Evolutionary conservation across 2,888 invertebrate species (phyloP), one percentile per base, ranked within the genome.

Genomic region (Antitype chi): DNA sequence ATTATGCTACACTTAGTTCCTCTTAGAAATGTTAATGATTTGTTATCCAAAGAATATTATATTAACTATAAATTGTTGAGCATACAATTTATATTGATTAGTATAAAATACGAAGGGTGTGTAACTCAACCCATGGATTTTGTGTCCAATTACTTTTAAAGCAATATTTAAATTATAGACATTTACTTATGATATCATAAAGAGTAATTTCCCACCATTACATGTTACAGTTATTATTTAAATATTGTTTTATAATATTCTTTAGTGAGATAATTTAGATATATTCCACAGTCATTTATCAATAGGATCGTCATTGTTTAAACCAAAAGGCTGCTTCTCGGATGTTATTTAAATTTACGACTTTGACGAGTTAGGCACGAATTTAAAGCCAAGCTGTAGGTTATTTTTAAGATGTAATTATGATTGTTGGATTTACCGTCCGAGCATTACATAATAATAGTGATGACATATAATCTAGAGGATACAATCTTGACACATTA

Each of bases 261-360:
- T 91, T 94, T 95, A 96, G 96, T 93, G 87, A 91, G 88, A 89
- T 94, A 93, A 91, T 92, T 94, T 93, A 93, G 90, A 94, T 93
- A 94, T 96, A 96, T 96, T 96, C 96, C 96, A 96, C 96, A 96
- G 96, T 96, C 96, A 96, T 96, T 93, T 92, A 91, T 91, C 88
- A 93, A 91, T 93, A 94, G 93, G 92, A 93, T 93, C 84, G 89
- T 95, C 91, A 91, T 93, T 92, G 92, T 95, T 94, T 93, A 91
- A 95, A 95, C 94, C 94, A 95, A 96, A 96, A 96, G 96, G 95
- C 96, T 96, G 96, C 96, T 96, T 96, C 95, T 96, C 94, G 92
- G 95, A 95, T 94, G 95, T 95, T 95, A 93, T 94, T 93, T 94
- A 94, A 94, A 93, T 92, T 92, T 93, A 94, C 91, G 92, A 94